phyloP scores from a whole-genome alignment of 2,888 invertebrate species.

The Acanthosepion lycidas region DNA sequence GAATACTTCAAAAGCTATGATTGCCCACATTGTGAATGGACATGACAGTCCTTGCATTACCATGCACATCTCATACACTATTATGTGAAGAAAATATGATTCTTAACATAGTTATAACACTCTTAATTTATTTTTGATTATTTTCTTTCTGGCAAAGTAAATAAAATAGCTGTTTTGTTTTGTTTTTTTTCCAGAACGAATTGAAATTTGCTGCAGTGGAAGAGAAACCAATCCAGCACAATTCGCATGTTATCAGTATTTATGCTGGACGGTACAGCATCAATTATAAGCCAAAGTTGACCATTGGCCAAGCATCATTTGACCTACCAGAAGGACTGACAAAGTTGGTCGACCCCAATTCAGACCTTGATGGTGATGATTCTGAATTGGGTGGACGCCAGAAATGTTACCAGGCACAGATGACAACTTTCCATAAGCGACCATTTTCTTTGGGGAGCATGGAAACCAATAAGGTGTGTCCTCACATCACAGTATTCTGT shows the following conservation, averaged over 20 bases:
- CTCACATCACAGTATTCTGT: too few relatives aligned
- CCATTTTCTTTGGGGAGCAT: conserved; percentile 57
- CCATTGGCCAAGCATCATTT: conserved; percentile 60
- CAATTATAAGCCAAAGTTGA: conserved; percentile 51
- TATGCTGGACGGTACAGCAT: conserved; percentile 60
- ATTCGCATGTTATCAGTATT: conserved; percentile 57
- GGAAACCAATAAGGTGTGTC: conserved; percentile 55
- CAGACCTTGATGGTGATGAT: conserved; percentile 25
- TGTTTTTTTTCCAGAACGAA: conserved; percentile 61
- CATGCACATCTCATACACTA: too few relatives aligned
- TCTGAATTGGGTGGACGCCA: conserved; percentile 49
- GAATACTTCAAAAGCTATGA: too few relatives aligned
- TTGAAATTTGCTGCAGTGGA: conserved; percentile 61
- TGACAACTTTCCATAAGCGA: conserved; percentile 61
- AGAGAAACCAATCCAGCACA: conserved; percentile 61
- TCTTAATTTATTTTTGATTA: too few relatives aligned
- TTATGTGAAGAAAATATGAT: too few relatives aligned
- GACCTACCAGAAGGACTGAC: conserved; percentile 61
- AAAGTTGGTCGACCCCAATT: conserved; percentile 43
- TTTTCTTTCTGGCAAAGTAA: too few relatives aligned
- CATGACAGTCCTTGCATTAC: too few relatives aligned
- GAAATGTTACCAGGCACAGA: conserved; percentile 63
- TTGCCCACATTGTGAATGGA: too few relatives aligned
- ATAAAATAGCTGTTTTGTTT: not conserved
- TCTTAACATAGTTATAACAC: too few relatives aligned